Conservation (phyloP, 2,888 invertebrate species). For the Coleophora flavipennella region DNA sequence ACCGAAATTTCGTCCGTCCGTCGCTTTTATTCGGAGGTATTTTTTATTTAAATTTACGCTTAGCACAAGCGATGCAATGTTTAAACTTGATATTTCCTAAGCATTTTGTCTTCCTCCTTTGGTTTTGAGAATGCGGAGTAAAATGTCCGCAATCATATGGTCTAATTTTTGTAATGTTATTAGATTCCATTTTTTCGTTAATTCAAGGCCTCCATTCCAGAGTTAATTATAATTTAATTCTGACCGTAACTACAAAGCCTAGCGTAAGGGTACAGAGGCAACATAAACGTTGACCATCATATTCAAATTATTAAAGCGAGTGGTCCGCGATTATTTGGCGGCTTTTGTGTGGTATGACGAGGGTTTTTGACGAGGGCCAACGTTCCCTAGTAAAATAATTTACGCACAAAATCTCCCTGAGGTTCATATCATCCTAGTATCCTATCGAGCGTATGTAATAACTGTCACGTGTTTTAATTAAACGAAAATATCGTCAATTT, state of each 20-base stretch:
- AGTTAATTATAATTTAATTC: neutral
- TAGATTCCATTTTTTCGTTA: neutral
- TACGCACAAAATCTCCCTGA: constrained; percentile 31
- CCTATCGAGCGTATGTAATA: constrained; percentile 25
- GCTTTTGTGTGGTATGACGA: constrained; percentile 43
- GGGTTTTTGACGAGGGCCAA: constrained; percentile 49
- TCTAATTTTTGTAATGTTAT: no score
- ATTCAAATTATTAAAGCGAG: constrained; percentile 25
- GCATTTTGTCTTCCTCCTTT: no score
- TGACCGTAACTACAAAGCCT: neutral
- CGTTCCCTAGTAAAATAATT: constrained; percentile 38
- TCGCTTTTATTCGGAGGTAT: no score
- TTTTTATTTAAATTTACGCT: no score
- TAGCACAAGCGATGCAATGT: no score
- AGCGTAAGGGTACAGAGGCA: constrained; percentile 17
- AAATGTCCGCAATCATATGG: no score
- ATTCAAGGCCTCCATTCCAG: no score
- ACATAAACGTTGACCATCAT: constrained; percentile 31
- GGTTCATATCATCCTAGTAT: constrained; percentile 32
- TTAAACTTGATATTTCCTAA: no score
- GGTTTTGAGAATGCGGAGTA: no score
- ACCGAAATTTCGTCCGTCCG: no score
- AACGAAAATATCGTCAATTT: neutral
- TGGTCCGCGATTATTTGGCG: constrained; percentile 33
- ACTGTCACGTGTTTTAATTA: constrained; percentile 6